Base-by-base conservation (phyloP, 64 coral and sea anemone genomes). In the Pocillopora verrucosa region DNA sequence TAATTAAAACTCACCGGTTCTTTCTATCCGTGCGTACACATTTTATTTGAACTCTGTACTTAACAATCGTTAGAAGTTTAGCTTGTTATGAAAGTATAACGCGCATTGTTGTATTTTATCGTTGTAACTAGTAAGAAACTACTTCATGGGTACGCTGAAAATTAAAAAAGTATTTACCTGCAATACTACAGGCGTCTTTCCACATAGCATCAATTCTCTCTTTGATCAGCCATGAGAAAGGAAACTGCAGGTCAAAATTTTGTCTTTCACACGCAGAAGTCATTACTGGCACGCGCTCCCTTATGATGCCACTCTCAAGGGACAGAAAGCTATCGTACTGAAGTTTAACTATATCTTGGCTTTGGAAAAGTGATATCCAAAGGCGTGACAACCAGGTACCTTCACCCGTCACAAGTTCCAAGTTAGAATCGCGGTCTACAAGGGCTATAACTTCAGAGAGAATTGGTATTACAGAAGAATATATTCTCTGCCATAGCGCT, bases 221-320 rank as follows among this genome's bases (percentile, higher is more conserved):
- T 51, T 93, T 93, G 61, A 97, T 62, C 16, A 97, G 74, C 95
- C 95, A 97, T 2, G 95, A 97, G 88, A 97, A 97, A 5, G 95
- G 91, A 34, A 91, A 90, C 83, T 87, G 76, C 35, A 89, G 62
- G 0, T 96, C 63, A 30, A 96, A 96, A 10, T 58, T 16, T 37
- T 90, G 88, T 30, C 76, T 78, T 77, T 78, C 94, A 25, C 60
- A 59, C 2, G 91, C 91, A 37, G 91, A 82, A 14, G 83, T 93
- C 34, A 63, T 89, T 20, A 96, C 92, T 17, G 62, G 91, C 76
- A 89, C 94, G 11, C 91, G 80, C 60, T 82, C 91, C 24, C 83
- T 74, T 58, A 96, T 74, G 16, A 59, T 69, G 76, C 75, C 60
- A 30, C 61, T 84, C 38, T 89, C 88, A 60, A 88, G 91, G 6